Percentiles rank a stretch among this genome's conserved stretches.
These are phyloP conservation scores for Philonicus albiceps DNA, from an alignment of 2,888 invertebrate genomes.

Conservation along the genomic window DNA sequence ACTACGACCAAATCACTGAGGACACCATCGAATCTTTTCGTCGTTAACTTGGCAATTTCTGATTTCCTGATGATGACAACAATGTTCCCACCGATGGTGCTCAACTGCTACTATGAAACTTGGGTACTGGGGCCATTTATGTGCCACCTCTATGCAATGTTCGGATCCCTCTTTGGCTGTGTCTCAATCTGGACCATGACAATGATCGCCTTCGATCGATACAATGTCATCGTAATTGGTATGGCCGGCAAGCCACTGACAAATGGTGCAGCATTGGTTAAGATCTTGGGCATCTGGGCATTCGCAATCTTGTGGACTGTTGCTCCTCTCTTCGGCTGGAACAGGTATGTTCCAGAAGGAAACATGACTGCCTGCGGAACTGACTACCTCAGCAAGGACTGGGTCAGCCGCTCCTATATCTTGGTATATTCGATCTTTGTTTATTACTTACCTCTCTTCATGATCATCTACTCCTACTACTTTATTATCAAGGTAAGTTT, in stretches of 20 bases:
- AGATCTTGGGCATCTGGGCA: constrained; percentile 65
- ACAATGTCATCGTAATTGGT: constrained; percentile 69
- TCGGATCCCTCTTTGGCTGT: constrained; percentile 74
- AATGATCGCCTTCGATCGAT: constrained; percentile 68
- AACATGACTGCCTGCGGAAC: constrained; percentile 70
- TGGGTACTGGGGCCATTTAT: constrained; percentile 70
- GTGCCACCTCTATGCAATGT: constrained; percentile 87
- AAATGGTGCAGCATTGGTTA: constrained; percentile 61
- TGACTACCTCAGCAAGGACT: constrained; percentile 64
- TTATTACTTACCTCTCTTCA: constrained; percentile 64
- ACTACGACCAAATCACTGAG: constrained; percentile 67
- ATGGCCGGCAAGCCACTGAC: constrained; percentile 66
- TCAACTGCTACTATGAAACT: constrained; percentile 80
- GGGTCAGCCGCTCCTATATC: constrained; percentile 65
- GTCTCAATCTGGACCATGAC: constrained; percentile 69
- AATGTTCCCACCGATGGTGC: constrained; percentile 68
- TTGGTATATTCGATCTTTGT: constrained; percentile 64
- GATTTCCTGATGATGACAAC: constrained; percentile 89
- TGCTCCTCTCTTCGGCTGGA: constrained; percentile 67
- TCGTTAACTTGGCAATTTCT: constrained; percentile 90
- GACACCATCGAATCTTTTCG: constrained; percentile 89
- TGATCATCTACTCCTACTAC: constrained; percentile 65
- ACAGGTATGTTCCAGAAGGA: constrained; percentile 70
- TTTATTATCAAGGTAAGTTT: constrained; percentile 66
- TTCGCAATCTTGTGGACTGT: constrained; percentile 65